A percentile compares a stretch with the other conserved stretches of the same genome.
Evolutionary conservation across 1,140 invertebrate genomes (phyloP).

Genomic region (Orchestia grillus): DNA sequence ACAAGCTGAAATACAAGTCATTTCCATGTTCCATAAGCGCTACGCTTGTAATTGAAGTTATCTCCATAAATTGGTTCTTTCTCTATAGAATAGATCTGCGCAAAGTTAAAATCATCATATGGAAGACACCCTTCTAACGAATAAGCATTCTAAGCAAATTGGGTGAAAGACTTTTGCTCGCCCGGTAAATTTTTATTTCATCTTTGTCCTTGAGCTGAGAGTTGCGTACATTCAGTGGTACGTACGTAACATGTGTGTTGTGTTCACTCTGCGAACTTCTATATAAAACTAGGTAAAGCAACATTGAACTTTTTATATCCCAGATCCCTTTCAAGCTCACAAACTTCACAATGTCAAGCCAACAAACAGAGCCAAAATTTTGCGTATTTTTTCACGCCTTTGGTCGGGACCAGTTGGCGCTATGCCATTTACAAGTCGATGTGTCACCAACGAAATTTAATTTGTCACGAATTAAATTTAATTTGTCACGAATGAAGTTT

Average conservation of each 20-base stretch:
- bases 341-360: neutral
- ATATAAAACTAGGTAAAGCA: neutral
- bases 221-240: neutral
- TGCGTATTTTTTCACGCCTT: neutral
- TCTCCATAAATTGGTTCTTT: neutral
- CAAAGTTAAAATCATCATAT: neutral
- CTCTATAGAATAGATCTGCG: neutral
- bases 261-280: neutral
- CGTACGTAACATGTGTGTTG: neutral
- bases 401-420: neutral
- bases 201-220: neutral
- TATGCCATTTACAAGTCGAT: no score
- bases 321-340: neutral
- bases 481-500: no score
- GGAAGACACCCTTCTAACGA: neutral
- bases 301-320: neutral
- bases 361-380: neutral
- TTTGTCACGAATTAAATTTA: no score
- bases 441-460: no score
- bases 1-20: neutral
- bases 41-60: neutral
- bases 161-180: neutral
- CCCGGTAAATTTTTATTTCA: neutral
- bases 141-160: neutral
- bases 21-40: neutral